Evolutionary conservation across 1,140 invertebrate genomes (phyloP).

Genomic region (Pseudomyrmex sp.): DNA sequence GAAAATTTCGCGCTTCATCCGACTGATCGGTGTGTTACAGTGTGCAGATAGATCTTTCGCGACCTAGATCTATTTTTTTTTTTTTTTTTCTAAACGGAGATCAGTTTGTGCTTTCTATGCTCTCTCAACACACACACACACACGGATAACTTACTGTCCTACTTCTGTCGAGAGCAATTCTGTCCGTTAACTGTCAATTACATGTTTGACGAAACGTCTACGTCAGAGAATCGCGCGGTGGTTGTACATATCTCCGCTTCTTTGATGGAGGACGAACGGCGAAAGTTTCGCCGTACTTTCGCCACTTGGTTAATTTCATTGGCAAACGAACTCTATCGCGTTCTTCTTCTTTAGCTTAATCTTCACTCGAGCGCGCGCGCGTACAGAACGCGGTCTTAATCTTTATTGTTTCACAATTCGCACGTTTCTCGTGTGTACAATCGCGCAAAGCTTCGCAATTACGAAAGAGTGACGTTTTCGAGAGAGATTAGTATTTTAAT

Average conservation of each 20-base stretch:
- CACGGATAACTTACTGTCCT: too few relatives aligned
- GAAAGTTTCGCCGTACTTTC: slow-evolving; percentile 44
- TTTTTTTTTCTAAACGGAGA: too few relatives aligned
- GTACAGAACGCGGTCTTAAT: neutral
- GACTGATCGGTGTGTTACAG: too few relatives aligned
- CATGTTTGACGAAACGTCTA: too few relatives aligned
- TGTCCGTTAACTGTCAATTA: too few relatives aligned
- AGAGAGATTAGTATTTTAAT: slow-evolving; percentile 9
- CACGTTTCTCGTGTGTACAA: neutral
- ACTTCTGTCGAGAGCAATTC: too few relatives aligned
- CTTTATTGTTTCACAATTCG: neutral
- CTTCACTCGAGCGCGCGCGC: neutral
- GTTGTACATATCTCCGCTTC: neutral
- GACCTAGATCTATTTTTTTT: too few relatives aligned
- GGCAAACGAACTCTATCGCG: neutral
- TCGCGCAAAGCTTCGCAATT: neutral
- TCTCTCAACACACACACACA: too few relatives aligned
- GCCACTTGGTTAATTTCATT: slow-evolving; percentile 2
- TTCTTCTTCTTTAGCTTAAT: slow-evolving; percentile 13
- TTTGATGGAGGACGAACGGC: neutral
- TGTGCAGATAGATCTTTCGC: too few relatives aligned
- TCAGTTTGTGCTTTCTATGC: too few relatives aligned
- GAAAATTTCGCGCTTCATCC: too few relatives aligned
- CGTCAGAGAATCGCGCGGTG: too few relatives aligned
- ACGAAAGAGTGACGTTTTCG: neutral